These are phyloP conservation scores for Drepanosiphum platanoidis DNA, from an alignment of 2,888 invertebrate species.

Conservation along the genomic window DNA sequence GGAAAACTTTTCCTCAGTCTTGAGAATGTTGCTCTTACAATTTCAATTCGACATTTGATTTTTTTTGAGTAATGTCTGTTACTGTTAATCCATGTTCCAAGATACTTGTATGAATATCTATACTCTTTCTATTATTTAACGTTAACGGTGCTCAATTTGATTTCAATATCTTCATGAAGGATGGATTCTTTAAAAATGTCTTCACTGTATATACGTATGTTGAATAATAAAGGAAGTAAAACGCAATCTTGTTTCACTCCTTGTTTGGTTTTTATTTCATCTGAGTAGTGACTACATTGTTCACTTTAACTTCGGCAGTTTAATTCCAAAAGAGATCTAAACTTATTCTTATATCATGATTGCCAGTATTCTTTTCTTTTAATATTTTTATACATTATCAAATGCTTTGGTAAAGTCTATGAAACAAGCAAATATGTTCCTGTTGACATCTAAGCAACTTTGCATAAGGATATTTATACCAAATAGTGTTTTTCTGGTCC, in stretches of 20 bases:
- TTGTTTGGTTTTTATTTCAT: no score
- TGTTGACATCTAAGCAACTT: slow-evolving; percentile 2
- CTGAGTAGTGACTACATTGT: no score
- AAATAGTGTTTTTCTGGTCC: no score
- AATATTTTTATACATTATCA: neutral
- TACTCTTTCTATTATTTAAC: slow-evolving; percentile 42
- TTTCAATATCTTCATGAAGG: neutral
- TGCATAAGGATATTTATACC: no score
- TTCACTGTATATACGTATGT: slow-evolving; percentile 18
- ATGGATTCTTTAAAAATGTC: slow-evolving; percentile 19
- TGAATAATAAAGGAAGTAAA: slow-evolving; percentile 16
- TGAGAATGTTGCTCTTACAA: neutral
- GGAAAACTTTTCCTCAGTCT: slow-evolving; percentile 14
- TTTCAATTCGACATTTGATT: neutral
- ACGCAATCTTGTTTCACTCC: slow-evolving; percentile 33
- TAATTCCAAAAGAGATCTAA: neutral
- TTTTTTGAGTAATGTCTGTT: no score
- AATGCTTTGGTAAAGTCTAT: neutral
- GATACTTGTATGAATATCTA: slow-evolving; percentile 40
- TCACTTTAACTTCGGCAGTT: no score
- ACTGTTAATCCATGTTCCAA: slow-evolving; percentile 39
- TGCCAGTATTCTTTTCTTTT: neutral
- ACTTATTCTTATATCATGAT: neutral
- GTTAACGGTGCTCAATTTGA: neutral
- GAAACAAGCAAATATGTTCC: neutral